These are phyloP conservation scores for Parasteatoda tepidariorum DNA, from an alignment of 1,140 invertebrate species.

Conservation along the genomic window DNA sequence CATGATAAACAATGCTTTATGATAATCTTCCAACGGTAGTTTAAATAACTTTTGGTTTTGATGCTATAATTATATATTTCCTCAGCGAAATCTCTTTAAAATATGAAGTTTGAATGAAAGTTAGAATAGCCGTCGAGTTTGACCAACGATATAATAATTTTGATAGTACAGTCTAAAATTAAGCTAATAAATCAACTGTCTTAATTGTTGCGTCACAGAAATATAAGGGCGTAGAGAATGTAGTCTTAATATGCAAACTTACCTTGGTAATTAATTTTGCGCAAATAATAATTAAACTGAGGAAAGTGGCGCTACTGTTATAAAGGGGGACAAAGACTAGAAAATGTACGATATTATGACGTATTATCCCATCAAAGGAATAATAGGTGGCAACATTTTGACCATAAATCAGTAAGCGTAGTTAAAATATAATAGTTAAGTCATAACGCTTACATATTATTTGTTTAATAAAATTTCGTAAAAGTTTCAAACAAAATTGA, in stretches of 20 bases:
- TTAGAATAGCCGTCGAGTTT: background rate
- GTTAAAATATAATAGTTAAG: too few relatives aligned
- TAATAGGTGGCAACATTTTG: too few relatives aligned
- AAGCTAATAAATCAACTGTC: slow-evolving; percentile 49
- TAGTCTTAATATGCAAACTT: background rate
- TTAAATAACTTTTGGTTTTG: too few relatives aligned
- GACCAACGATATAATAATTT: slow-evolving; percentile 18
- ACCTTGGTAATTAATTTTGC: slow-evolving; percentile 39
- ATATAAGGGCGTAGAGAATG: slow-evolving; percentile 19
- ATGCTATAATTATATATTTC: background rate
- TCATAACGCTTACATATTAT: too few relatives aligned
- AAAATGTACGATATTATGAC: too few relatives aligned
- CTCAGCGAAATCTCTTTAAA: background rate
- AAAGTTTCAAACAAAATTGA: too few relatives aligned
- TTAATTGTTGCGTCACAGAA: slow-evolving; percentile 37
- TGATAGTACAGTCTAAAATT: slow-evolving; percentile 44
- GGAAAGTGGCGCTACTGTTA: background rate
- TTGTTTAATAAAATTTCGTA: too few relatives aligned
- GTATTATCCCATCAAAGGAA: too few relatives aligned
- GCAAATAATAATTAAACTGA: slow-evolving; percentile 37
- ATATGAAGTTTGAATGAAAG: background rate
- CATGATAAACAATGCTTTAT: too few relatives aligned
- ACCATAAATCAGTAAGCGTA: too few relatives aligned
- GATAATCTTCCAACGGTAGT: too few relatives aligned
- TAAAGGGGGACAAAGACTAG: background rate